Evolutionary conservation across 1,140 invertebrate species (phyloP), one percentile per base, ranked within the genome.

Genomic region (Habropoda laboriosa): DNA sequence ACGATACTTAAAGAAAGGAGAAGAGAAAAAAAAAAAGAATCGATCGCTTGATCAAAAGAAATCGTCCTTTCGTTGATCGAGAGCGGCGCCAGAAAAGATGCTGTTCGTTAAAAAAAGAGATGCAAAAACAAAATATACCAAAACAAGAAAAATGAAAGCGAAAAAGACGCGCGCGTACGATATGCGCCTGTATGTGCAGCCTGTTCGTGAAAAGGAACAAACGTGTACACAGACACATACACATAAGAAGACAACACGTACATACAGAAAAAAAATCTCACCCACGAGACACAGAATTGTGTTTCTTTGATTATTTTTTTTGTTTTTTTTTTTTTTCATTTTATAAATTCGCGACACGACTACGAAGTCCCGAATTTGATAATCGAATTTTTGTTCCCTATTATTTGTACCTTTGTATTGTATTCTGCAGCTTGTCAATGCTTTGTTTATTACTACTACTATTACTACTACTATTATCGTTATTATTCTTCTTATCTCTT

Each of bases 361-460:
- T n/a, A n/a, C 30, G 49, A 27, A 66, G 47, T 66, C 74, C 79
- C 79, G 45, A 75, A 53, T 32, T 63, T 24, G 63, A 80, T 27
- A 18, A 74, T 81, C n/a, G 75, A 35, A 83, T 83, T 76, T 49
- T 78, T 74, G 79, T 81, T 85, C 75, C 76, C 85, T 68, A 85
- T 86, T 79, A 86, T 85, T 86, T 86, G 80, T 86, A 86, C 85
- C 85, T 86, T 85, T 81, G 76, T 86, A 86, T 71, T 80, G 83
- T 86, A 86, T 86, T 86, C 73, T 86, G 83, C 75, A 86, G 80
- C 80, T 86, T 86, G 83, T 85, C 83, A 86, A 66, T 82, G 85
- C 83, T 86, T 86, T 86, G 83, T 85, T 86, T 79, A 82, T 68
- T 82, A 77, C 30, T 70, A 70, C 38, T 42, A 30, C 58, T 64